A percentile compares a stretch with the other conserved stretches of the same genome.
These are phyloP conservation scores for Chaetogeoica ovagalla DNA, from an alignment of 2,888 invertebrate species.

Conservation along the genomic window DNA sequence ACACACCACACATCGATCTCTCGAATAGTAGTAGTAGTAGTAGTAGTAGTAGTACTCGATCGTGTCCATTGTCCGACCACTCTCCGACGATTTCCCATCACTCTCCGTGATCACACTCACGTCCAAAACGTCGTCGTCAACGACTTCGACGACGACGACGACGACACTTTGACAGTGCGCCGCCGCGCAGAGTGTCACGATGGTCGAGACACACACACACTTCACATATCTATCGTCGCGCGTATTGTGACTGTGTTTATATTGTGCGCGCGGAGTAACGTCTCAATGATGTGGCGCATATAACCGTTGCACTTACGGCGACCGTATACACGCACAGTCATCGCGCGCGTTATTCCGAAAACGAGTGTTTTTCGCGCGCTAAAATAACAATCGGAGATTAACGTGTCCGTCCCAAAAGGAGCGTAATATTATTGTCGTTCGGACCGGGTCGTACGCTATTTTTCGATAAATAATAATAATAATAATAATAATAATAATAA, in stretches of 20 bases:
- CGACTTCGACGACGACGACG: conserved; percentile 8
- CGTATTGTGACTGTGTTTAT: conserved; percentile 14
- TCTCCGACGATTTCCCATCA: conserved; percentile 33
- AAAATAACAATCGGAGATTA: conserved; percentile 8
- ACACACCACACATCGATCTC: conserved; percentile 22
- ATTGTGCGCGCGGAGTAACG: background rate
- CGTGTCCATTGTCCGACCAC: conserved; percentile 30
- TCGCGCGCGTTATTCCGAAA: background rate
- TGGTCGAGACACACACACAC: conserved; percentile 36
- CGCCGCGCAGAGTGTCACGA: too few relatives aligned
- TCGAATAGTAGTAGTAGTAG: too few relatives aligned
- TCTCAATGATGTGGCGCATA: background rate
- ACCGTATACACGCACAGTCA: background rate
- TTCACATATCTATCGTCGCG: conserved; percentile 16
- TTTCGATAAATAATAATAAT: too few relatives aligned
- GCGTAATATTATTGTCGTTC: background rate
- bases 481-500: too few relatives aligned
- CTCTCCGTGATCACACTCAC: too few relatives aligned
- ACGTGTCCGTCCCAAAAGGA: background rate
- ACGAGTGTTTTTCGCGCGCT: conserved; percentile 15
- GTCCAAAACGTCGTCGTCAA: background rate
- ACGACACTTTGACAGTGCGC: conserved; percentile 30
- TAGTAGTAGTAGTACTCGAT: conserved; percentile 12
- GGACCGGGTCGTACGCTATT: too few relatives aligned
- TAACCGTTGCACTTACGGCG: background rate